A percentile compares a stretch with the other conserved stretches of the same genome.
Conservation (phyloP, 2,888 invertebrate genomes). For the Dichetophora obliterata region DNA sequence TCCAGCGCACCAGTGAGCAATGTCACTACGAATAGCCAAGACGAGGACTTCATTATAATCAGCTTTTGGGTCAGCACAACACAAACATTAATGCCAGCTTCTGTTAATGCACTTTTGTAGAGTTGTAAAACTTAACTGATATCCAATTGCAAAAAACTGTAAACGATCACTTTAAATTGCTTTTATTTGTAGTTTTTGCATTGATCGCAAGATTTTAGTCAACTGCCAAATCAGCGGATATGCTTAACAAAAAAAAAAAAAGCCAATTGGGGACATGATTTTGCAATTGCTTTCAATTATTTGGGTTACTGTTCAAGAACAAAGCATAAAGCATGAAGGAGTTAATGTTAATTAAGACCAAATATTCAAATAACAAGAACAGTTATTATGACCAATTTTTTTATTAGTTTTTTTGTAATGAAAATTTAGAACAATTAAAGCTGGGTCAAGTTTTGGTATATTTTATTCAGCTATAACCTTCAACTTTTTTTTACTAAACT, state of each 20-base stretch:
- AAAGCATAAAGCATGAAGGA: no score
- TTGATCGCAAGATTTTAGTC: background rate
- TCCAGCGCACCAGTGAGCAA: background rate
- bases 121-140: constrained; percentile 26
- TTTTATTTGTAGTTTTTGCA: constrained; percentile 14
- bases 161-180: constrained; percentile 11
- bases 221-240: constrained; percentile 15
- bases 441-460: background rate
- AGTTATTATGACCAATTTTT: no score
- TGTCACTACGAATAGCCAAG: background rate
- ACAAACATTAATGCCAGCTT: background rate
- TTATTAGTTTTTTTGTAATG: no score
- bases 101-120: constrained; percentile 30
- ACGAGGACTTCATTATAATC: constrained; percentile 11
- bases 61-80: background rate
- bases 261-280: background rate
- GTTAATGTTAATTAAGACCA: no score
- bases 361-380: no score
- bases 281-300: constrained; percentile 14
- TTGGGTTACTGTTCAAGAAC: background rate
- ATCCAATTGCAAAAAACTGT: constrained; percentile 34
- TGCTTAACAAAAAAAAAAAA: background rate
- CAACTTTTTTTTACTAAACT: background rate
- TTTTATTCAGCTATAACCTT: no score
- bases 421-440: no score